Evolutionary conservation across 2,113 vertebrate genomes (phyloP).

Genomic region (Scytalopus superciliaris): DNA sequence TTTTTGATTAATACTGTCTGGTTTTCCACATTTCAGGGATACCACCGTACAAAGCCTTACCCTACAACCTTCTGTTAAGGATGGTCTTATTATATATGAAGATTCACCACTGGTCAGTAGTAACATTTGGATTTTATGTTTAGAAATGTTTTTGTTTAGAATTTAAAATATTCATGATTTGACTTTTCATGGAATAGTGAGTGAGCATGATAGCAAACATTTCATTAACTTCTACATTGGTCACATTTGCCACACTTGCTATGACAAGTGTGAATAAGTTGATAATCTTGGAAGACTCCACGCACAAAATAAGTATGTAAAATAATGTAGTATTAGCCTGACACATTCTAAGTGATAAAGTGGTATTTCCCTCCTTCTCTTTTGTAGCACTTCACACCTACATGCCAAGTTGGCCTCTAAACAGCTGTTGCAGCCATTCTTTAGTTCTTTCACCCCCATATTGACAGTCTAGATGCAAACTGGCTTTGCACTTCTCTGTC

Average conservation of each 20-base stretch:
- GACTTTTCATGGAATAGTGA: background rate
- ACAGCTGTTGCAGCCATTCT: background rate
- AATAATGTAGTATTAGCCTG: background rate
- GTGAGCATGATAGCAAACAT: background rate
- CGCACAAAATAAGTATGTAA: background rate
- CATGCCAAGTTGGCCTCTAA: background rate
- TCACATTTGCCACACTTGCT: background rate
- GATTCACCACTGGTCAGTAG: constrained; percentile 92
- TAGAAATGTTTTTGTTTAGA: background rate
- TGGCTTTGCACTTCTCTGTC: background rate
- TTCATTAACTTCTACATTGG: background rate
- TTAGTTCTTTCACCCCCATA: background rate
- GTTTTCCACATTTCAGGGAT: constrained; percentile 78
- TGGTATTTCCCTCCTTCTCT: background rate
- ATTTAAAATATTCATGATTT: background rate
- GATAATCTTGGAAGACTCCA: background rate
- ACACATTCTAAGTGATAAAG: background rate
- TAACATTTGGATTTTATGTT: background rate
- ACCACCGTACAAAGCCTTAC: constrained; percentile 96
- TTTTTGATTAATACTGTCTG: background rate
- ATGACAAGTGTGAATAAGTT: background rate
- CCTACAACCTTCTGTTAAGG: constrained; percentile 92
- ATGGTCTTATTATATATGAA: constrained; percentile 91
- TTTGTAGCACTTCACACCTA: background rate
- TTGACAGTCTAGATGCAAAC: background rate